phyloP scores from a whole-genome alignment of 2,888 invertebrate genomes.

The Troilus luridus region DNA sequence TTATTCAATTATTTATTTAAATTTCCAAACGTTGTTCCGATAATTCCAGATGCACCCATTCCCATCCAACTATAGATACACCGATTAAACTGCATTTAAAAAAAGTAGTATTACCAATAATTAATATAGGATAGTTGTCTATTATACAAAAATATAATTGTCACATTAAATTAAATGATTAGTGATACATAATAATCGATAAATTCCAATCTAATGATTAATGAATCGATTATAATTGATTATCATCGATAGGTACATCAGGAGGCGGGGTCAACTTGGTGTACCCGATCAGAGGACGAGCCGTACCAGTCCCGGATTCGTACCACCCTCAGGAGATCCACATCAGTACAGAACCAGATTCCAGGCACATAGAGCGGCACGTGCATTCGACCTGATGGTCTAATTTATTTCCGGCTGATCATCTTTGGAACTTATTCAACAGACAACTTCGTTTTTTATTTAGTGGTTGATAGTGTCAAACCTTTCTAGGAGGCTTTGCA shows the following conservation, averaged over 20 bases:
- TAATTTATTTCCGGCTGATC: not conserved
- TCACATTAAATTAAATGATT: not conserved
- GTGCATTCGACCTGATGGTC: not conserved
- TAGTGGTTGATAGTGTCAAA: not conserved
- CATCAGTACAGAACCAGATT: not conserved
- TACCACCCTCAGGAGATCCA: not conserved
- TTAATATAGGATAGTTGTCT: no score
- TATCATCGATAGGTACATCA: not conserved
- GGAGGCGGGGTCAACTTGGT: constrained; percentile 22
- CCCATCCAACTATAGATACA: no score
- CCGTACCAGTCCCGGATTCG: not conserved
- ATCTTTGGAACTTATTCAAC: not conserved
- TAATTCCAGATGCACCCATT: no score
- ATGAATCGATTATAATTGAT: constrained; percentile 12
- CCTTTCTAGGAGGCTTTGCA: not conserved
- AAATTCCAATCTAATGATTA: not conserved
- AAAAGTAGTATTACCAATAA: no score
- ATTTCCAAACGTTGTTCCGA: no score
- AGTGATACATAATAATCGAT: not conserved
- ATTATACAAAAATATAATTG: no score
- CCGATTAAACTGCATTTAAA: no score
- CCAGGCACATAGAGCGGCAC: not conserved
- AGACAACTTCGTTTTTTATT: not conserved
- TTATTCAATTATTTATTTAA: no score
- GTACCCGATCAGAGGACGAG: constrained; percentile 18